Conservation (phyloP, 2,888 invertebrate species). For the Hecatera dysodea region DNA sequence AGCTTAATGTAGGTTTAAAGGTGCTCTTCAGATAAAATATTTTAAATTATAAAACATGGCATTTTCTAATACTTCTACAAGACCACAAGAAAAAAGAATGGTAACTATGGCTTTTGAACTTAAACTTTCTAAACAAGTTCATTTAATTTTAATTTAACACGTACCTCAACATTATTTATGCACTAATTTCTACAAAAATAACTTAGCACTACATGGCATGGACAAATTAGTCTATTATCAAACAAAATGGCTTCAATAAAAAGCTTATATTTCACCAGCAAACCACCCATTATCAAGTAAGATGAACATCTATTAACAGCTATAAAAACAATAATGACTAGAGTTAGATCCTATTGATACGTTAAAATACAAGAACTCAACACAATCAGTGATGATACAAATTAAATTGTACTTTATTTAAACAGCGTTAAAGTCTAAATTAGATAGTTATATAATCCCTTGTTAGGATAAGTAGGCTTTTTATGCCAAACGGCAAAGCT, state of each 20-base stretch:
- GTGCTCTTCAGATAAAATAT: neutral
- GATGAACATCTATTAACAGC: slow-evolving; percentile 77
- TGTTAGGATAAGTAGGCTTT: slow-evolving; percentile 69
- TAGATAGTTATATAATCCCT: slow-evolving; percentile 66
- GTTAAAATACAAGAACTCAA: slow-evolving; percentile 62
- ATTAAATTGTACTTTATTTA: slow-evolving; percentile 70
- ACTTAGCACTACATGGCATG: slow-evolving; percentile 6
- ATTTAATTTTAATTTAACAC: neutral
- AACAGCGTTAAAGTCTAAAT: slow-evolving; percentile 63
- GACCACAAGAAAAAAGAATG: neutral
- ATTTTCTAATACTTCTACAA: neutral
- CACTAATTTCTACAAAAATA: neutral
- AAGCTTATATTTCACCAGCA: slow-evolving; percentile 61
- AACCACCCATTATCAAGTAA: slow-evolving; percentile 63
- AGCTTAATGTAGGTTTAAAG: neutral
- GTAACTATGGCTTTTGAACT: neutral
- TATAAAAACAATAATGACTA: slow-evolving; percentile 83
- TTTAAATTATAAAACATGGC: slow-evolving; percentile 6
- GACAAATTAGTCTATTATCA: neutral
- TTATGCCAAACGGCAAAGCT: slow-evolving; percentile 73
- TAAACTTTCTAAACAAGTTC: neutral
- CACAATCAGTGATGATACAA: slow-evolving; percentile 59
- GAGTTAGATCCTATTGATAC: slow-evolving; percentile 78
- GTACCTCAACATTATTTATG: neutral
- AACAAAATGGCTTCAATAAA: neutral